A percentile compares a stretch with the other conserved stretches of the same genome.
These are phyloP conservation scores for Atta cephalotes DNA, from an alignment of 1,140 invertebrate genomes.

Conservation along the genomic window DNA sequence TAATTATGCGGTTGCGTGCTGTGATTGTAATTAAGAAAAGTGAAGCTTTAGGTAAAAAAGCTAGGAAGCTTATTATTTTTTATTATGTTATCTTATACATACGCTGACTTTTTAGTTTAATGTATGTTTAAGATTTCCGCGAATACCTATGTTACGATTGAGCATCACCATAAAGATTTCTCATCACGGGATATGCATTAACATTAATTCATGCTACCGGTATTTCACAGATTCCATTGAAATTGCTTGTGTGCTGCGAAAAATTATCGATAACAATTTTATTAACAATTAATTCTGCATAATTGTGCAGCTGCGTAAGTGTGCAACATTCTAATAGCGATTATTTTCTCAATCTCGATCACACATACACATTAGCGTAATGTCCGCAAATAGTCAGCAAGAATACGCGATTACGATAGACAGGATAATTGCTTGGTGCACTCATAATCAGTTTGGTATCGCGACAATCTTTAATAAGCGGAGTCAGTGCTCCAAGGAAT, in stretches of 20 bases:
- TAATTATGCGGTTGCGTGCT: constrained; percentile 17
- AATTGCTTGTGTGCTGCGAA: neutral
- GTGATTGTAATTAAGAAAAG: constrained; percentile 32
- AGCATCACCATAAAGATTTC: neutral
- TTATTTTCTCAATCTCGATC: constrained; percentile 16
- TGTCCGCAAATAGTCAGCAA: neutral
- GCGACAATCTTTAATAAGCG: constrained; percentile 61
- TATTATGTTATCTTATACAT: neutral
- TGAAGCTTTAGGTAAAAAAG: neutral
- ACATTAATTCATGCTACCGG: neutral
- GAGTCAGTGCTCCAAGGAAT: constrained; percentile 28
- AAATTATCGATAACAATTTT: constrained; percentile 33
- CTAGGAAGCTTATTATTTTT: neutral
- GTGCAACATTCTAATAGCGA: constrained; percentile 19
- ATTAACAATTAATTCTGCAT: constrained; percentile 5
- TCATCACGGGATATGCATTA: too few species aligned
- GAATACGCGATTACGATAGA: constrained; percentile 44
- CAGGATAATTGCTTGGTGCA: constrained; percentile 43
- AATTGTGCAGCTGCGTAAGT: neutral
- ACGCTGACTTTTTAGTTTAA: neutral
- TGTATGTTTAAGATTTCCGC: neutral
- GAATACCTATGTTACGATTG: neutral
- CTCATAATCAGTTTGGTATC: constrained; percentile 57
- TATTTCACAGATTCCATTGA: neutral
- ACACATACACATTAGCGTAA: neutral